Conservation (phyloP, 1,140 invertebrate genomes). For the Stratiolaelaps scimitus region DNA sequence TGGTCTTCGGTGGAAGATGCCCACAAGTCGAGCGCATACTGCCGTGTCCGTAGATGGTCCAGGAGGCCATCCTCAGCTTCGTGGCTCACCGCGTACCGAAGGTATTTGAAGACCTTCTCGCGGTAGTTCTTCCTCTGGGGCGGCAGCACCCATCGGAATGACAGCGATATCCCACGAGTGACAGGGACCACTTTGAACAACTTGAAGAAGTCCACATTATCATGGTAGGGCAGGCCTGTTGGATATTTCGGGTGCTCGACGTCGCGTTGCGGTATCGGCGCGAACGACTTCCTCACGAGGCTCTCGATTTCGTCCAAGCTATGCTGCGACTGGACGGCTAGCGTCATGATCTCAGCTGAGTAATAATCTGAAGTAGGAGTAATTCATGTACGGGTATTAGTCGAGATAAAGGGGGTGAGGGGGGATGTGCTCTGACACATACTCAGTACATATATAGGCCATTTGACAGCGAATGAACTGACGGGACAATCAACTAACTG, state of each 20-base stretch:
- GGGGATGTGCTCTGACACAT: no score
- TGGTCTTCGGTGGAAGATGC: not conserved
- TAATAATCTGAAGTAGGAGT: conserved; percentile 1
- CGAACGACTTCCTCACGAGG: not conserved
- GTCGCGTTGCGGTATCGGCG: not conserved
- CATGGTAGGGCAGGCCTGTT: not conserved
- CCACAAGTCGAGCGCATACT: not conserved
- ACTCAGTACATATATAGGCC: no score
- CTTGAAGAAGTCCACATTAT: conserved; percentile 26
- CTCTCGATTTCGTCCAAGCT: not conserved
- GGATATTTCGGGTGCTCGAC: not conserved
- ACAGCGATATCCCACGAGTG: conserved; percentile 42
- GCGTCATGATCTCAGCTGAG: conserved; percentile 15
- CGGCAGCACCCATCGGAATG: conserved; percentile 43
- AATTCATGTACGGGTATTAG: no score
- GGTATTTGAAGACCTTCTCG: conserved; percentile 10
- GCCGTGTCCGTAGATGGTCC: not conserved
- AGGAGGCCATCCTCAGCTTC: conserved; percentile 9
- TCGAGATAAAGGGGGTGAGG: no score
- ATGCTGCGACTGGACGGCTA: conserved; percentile 4
- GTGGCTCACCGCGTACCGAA: conserved; percentile 5
- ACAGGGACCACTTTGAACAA: conserved; percentile 41
- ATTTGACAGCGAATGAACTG: conserved; percentile 34
- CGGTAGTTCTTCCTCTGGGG: conserved; percentile 1
- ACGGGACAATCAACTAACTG: conserved; percentile 39